phyloP scores from a whole-genome alignment of 2,888 invertebrate species.

The Cryptocephalus primarius region DNA sequence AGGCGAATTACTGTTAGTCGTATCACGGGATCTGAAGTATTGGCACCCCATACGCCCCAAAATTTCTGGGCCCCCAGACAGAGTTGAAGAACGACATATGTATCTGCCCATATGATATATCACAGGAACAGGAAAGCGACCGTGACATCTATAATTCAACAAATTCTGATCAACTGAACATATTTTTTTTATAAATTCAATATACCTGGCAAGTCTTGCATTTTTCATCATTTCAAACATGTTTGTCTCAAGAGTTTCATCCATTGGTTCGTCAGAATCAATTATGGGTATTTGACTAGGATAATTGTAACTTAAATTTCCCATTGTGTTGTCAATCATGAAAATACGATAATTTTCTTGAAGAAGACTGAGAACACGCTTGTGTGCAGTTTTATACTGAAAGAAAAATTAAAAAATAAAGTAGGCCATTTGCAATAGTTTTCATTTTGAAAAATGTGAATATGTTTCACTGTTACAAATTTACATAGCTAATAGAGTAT shows the following conservation, averaged over 20 bases:
- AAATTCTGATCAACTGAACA: neutral
- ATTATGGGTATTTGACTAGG: constrained; percentile 58
- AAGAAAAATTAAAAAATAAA: constrained; percentile 13
- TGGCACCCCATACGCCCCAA: constrained; percentile 56
- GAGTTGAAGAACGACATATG: constrained; percentile 62
- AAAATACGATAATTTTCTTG: constrained; percentile 56
- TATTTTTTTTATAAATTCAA: neutral
- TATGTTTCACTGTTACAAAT: too few relatives aligned
- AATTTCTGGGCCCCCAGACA: constrained; percentile 63
- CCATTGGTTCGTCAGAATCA: constrained; percentile 29
- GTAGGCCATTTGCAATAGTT: too few relatives aligned
- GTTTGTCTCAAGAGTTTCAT: too few relatives aligned
- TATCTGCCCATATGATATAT: constrained; percentile 64
- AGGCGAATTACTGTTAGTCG: constrained; percentile 2
- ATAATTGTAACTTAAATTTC: constrained; percentile 59
- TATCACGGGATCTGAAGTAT: constrained; percentile 30
- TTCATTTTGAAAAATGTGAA: too few relatives aligned
- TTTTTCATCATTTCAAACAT: constrained; percentile 22
- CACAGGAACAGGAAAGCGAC: constrained; percentile 66
- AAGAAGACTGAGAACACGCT: constrained; percentile 53
- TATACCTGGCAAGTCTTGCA: constrained; percentile 51
- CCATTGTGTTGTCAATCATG: constrained; percentile 52
- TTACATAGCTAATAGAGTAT: too few relatives aligned
- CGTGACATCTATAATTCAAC: constrained; percentile 46
- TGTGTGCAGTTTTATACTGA: constrained; percentile 48